A percentile compares a stretch with the other conserved stretches of the same genome.
phyloP scores from a whole-genome alignment of 2,888 invertebrate genomes.

The Sinotaia quadrata region DNA sequence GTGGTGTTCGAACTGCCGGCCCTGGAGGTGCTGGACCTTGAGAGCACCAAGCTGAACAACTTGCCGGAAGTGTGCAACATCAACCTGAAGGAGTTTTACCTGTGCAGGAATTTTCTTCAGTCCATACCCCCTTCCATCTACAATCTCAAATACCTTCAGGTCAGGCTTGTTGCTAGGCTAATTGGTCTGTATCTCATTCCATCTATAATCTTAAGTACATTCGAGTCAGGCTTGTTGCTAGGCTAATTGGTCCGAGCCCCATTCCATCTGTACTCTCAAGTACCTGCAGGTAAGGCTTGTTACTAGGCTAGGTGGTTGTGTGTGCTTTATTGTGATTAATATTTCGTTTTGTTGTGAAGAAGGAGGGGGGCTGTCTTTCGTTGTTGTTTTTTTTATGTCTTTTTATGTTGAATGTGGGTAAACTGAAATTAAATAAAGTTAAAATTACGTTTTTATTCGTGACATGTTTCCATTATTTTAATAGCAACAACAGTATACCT shows the following conservation, averaged over 20 bases:
- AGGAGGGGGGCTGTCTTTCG: no score
- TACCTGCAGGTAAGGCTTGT: constrained; percentile 43
- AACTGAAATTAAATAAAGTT: no score
- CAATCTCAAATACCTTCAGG: constrained; percentile 54
- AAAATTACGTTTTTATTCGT: no score
- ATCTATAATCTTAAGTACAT: constrained; percentile 59
- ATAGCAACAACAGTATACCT: no score
- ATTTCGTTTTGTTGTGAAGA: no score
- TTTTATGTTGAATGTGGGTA: no score
- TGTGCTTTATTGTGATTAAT: no score
- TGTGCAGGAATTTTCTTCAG: constrained; percentile 67
- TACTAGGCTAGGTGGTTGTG: no score
- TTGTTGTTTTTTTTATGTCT: no score
- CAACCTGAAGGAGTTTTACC: constrained; percentile 61
- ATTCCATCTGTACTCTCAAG: constrained; percentile 56
- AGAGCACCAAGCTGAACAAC: constrained; percentile 69
- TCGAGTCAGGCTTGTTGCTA: constrained; percentile 22
- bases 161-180: neutral
- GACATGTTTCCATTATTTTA: no score
- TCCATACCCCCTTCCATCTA: constrained; percentile 59
- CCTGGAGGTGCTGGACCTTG: constrained; percentile 66
- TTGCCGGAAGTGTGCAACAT: constrained; percentile 64
- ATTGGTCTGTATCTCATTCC: constrained; percentile 56
- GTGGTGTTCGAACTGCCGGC: constrained; percentile 70
- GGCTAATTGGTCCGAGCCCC: constrained; percentile 57